Base-by-base conservation (phyloP, 2,113 vertebrate species). In the Brachirus orientalis region DNA sequence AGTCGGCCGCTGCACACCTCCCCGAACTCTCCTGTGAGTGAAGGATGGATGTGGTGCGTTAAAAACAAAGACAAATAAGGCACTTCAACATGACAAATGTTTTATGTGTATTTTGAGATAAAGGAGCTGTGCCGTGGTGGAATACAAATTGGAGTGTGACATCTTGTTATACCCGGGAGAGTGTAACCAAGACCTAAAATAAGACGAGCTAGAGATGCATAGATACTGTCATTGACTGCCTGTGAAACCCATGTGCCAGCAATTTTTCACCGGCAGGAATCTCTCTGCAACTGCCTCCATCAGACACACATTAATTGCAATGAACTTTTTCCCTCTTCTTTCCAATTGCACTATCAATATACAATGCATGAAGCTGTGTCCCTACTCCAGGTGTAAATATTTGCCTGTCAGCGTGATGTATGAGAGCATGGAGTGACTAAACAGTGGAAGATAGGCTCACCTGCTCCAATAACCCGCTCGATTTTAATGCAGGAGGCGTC, bases 401-500 rank as follows among this genome's bases (percentile, higher is more conserved):
- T 91, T 93, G 88, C 83, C 90, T 94, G 94, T 95, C 94, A 96
- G 89, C 63, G 90, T 96, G 94, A 97, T 95, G 58, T 93, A 95
- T 92, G 94, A 92, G 90, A 91, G 93, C 90, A 43, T 56, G 75
- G 91, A 84, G 71, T 44, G 46, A 86, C 88, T 92, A 93, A 93
- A 93, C 89, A 86, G 92, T 87, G 81, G 86, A 90, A 85, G 53
- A 48, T 60, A 85, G 86, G 84, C 96, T 98, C 94, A 99, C 98
- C 98, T 96, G 97, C 95, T 68, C 97, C 97, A 76, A 99, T 98
- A 90, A 99, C 98, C 85, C 96, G 94, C 91, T 99, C 98, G 80
- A 99, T 99, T 95, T 99, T 98, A 91, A 99, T 98, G 95, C 96
- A 99, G 75, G 98, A 99, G 89, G 97, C 96, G 86, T 99, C 98